These are phyloP conservation scores for Heliconius ismenius DNA, from an alignment of 2,888 invertebrate species.

Conservation along the genomic window DNA sequence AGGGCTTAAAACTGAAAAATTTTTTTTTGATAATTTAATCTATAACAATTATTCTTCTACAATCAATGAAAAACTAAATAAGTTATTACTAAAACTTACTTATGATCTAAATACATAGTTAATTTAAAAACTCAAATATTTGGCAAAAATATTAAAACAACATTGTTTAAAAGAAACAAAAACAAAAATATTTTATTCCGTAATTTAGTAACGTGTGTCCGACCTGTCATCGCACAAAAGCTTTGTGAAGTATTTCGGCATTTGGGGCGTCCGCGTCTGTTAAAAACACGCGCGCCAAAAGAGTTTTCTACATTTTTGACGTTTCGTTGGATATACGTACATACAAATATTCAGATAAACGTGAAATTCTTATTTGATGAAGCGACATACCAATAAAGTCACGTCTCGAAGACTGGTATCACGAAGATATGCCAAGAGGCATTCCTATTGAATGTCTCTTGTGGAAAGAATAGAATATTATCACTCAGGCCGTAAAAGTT, in stretches of 20 bases:
- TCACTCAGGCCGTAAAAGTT: constrained; percentile 49
- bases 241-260: constrained; percentile 39
- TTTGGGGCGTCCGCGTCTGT: constrained; percentile 32
- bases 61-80: background rate
- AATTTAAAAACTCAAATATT: no score
- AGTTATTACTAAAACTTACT: background rate
- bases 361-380: constrained; percentile 36
- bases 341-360: constrained; percentile 6
- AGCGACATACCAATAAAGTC: constrained; percentile 36
- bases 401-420: constrained; percentile 39
- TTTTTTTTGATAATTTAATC: no score
- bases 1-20: no score
- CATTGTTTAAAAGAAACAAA: background rate
- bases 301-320: constrained; percentile 41
- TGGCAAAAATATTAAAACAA: background rate
- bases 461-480: constrained; percentile 54
- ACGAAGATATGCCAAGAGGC: constrained; percentile 31
- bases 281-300: constrained; percentile 36
- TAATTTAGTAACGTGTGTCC: constrained; percentile 20
- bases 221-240: constrained; percentile 24
- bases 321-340: constrained; percentile 35
- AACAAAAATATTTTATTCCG: constrained; percentile 11
- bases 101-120: background rate
- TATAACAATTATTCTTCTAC: no score
- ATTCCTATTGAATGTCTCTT: constrained; percentile 49